Evolutionary conservation across 2,113 vertebrate genomes (phyloP), one percentile per base, ranked within the genome.

Genomic region (Riparia riparia): DNA sequence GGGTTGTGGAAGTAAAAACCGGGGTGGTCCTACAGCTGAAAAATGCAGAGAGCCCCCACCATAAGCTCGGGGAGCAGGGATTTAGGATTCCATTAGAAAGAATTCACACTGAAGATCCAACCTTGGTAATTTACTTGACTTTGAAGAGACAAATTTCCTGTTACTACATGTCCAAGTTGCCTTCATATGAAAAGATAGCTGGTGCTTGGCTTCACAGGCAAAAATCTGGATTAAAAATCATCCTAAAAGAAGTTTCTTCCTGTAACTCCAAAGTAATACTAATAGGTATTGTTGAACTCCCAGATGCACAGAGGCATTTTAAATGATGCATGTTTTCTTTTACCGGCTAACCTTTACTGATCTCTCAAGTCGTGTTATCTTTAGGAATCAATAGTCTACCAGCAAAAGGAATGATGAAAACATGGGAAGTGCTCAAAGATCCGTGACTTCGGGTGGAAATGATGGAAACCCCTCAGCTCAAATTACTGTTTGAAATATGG

Each of bases 291-390:
- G 84, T 73, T 93, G 65, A 77, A 60, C 28, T 94, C 81, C 89
- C 70, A 57, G 39, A 90, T 69, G 84, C 84, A 70, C 74, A 73
- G 71, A 87, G 58, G 78, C 84, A 57, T 96, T 97, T 96, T 87
- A 85, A 91, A 87, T 79, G 53, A 94, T 91, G 78, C 49, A 89
- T 87, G 82, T 90, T 91, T 94, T 95, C 78, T 90, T 87, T 95
- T 79, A 60, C 86, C 71, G 89, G 57, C 69, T 89, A 96, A 91
- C 86, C 91, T 93, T 82, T 76, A 39, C 66, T 42, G 69, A 89
- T 93, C 86, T 95, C 77, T 87, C 69, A 34, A 82, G 93, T 50
- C 57, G 1, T 76, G 83, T 94, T 97, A 91, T 93, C 89, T 93
- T 64, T 64, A 69, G 50, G 70, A 92, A 97, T 95, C 91, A 45